Base-by-base conservation (phyloP, 2,797 vertebrate species). In the Halcyon chelicuti region DNA sequence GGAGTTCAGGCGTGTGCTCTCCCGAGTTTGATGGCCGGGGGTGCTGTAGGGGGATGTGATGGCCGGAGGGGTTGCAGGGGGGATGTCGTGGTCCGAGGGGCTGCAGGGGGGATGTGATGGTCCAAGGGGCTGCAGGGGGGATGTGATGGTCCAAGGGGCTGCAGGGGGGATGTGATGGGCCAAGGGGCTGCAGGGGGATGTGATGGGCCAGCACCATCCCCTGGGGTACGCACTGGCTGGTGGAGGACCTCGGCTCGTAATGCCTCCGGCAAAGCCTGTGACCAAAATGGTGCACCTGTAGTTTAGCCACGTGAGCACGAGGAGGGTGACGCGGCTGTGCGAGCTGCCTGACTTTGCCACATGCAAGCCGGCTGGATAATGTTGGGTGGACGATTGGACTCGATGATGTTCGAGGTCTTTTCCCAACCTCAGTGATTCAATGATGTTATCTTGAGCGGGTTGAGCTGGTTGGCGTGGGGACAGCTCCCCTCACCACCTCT, bases 261-360 rank as follows among this genome's bases (percentile, higher is more conserved):
- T 26, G 14, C 54, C 65, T 83, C 28, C 16, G 44, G 78, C 62
- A 14, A 0, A 2, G 11, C 54, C 77, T 58, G 26, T 2, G 66
- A 40, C 67, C 85, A 83, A 94, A 88, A 93, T 90, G 94, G 81
- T 89, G 75, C 63, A 9, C 23, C 67, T 42, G 0, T 3, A 22
- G 21, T 31, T 67, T 0, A 18, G 71, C 77, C 71, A 29, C 1
- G 0, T 23, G 88, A 70, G 78, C 40, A 4, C 0, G 1, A 26
- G 52, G 19, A 70, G 80, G 70, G 2, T 33, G 87, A 15, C 0
- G 5, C 2, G 20, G 40, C 46, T 19, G 19, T 0, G 1, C 10
- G 37, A 86, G 57, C 57, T 29, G 57, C 73, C 62, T 3, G 23
- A 14, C 29, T 76, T 40, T 3, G 22, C 31, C 3, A 4, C 16